Base-by-base conservation (phyloP, 2,797 vertebrate species). In the Iguana delicatissima region DNA sequence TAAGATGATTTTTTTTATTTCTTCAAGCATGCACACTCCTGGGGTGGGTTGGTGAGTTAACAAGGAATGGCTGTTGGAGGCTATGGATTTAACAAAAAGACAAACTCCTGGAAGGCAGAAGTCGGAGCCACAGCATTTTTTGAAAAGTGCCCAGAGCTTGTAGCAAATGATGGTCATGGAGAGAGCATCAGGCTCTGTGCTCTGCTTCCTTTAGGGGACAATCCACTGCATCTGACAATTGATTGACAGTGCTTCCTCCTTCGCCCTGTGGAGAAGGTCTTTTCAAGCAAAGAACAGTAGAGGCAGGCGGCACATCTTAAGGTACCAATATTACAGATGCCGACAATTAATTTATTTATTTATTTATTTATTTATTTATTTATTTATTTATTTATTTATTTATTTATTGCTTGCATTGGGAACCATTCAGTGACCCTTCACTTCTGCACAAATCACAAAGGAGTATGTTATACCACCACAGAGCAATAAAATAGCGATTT, bases 181-280 rank as follows among this genome's bases (percentile, higher is more conserved):
- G 87, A 81, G 87, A 85, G 62, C 85, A 72, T 86, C 5, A 0
- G 0, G 73, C 69, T 18, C 84, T 22, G n/a, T 0, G 0, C 10
- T 74, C 22, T 84, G 8, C 7, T 89, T 85, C 20, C 57, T 84
- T 93, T 52, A 82, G 72, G 88, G 77, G 85, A 93, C 67, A 87
- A 86, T 59, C 86, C 88, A 8, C 80, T 38, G 62, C 69, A 42
- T 26, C n/a, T 88, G 81, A 89, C 55, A 91, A 87, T 16, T 89
- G 55, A 93, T 88, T 64, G 91, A 88, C 89, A 87, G 79, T 86
- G 35, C 1, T 69, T 91, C 80, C n/a, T n/a, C n/a, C 32, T 82
- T 76, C 4, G 24, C n/a, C 59, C 2, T 87, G 72, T 89, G 42
- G 64, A 88, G 74, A 52, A 0, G 0, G 57, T 35, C 82, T 62